phyloP scores from a whole-genome alignment of 2,113 vertebrate genomes.

The Platysternon megacephalum region DNA sequence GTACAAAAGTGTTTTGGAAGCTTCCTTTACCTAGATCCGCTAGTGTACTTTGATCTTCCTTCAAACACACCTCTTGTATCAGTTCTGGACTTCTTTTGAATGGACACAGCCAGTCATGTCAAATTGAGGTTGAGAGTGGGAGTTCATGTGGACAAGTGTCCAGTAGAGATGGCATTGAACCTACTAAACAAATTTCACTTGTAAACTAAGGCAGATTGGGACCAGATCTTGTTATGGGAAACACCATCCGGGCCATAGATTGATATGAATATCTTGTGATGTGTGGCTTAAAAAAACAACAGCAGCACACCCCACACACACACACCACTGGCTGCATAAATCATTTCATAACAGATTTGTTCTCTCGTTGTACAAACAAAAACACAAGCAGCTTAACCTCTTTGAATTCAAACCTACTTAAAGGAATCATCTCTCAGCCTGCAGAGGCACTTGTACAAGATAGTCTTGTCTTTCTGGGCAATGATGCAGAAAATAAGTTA shows the following conservation, averaged over 20 bases:
- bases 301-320: too few relatives aligned
- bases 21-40: not conserved
- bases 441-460: not conserved
- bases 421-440: not conserved
- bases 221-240: not conserved
- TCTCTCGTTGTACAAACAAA: not conserved
- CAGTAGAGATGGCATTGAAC: not conserved
- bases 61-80: not conserved
- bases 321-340: not conserved
- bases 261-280: not conserved
- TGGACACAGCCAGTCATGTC: accelerated
- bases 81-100: not conserved
- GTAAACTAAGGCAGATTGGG: not conserved
- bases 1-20: not conserved
- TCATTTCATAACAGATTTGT: not conserved
- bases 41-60: not conserved
- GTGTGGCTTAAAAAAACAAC: not conserved
- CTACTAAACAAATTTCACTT: constrained; percentile 9
- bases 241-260: not conserved
- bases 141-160: not conserved
- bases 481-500: constrained; percentile 21
- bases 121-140: accelerated
- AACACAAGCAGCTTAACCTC: not conserved
- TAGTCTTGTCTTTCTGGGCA: not conserved
- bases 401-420: constrained; percentile 10